Conservation (phyloP, 2,113 vertebrate genomes). For the Lutjanus erythropterus region DNA sequence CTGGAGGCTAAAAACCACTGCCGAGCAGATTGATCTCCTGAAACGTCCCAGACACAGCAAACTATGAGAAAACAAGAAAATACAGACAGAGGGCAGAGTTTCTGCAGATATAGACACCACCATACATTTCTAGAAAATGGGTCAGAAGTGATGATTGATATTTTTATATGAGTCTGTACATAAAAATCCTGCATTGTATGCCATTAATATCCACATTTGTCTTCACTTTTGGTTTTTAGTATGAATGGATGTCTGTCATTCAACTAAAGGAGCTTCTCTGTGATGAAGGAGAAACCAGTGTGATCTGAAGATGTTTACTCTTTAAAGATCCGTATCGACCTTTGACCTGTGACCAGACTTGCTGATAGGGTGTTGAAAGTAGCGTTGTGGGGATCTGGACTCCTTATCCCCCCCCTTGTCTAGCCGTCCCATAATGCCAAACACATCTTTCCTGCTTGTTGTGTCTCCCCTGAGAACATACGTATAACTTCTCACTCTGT, state of each 20-base stretch:
- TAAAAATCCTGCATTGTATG: too few species aligned
- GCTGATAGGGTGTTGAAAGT: constrained; percentile 45
- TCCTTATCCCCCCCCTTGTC: background rate
- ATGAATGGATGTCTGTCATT: background rate
- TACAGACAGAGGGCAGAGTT: too few species aligned
- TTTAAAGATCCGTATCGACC: constrained; percentile 49
- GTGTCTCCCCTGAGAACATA: background rate
- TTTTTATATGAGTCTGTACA: too few species aligned
- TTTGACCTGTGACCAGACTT: constrained; percentile 54
- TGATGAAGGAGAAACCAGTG: constrained; percentile 4
- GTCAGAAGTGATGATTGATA: too few species aligned
- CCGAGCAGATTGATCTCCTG: too few species aligned
- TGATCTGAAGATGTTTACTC: constrained; percentile 45
- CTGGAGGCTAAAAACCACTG: too few species aligned
- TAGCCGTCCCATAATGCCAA: constrained; percentile 2
- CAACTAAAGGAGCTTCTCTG: background rate
- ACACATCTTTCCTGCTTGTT: constrained; percentile 14
- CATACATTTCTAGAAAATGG: too few species aligned
- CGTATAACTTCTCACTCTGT: background rate
- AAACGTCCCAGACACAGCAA: too few species aligned
- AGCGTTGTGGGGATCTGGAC: constrained; percentile 3
- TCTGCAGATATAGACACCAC: too few species aligned
- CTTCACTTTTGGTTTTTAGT: background rate
- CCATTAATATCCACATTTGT: background rate
- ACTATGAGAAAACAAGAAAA: too few species aligned